These are phyloP conservation scores for Anser cygnoides DNA, from an alignment of 2,113 vertebrate genomes.

Conservation along the genomic window DNA sequence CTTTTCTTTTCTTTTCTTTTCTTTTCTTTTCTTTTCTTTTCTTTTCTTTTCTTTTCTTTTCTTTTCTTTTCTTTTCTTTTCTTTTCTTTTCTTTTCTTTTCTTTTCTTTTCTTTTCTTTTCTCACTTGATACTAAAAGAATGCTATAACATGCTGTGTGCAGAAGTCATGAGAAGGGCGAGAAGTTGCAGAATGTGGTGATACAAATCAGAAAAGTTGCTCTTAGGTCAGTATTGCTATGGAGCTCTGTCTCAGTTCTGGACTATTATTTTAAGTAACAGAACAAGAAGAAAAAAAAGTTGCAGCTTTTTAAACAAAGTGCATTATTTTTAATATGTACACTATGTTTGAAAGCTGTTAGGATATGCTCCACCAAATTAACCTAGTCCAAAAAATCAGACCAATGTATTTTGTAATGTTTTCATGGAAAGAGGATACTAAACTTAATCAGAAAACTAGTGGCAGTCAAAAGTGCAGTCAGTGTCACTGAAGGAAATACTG, in stretches of 20 bases:
- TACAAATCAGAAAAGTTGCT: background rate
- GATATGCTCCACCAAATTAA: background rate
- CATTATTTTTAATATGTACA: too few species aligned
- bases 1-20: background rate
- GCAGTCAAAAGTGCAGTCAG: background rate
- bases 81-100: too few species aligned
- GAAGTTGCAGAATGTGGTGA: background rate
- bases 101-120: too few species aligned
- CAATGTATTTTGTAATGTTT: background rate
- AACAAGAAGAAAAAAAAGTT: background rate
- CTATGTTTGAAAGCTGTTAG: background rate
- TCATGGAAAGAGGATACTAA: background rate
- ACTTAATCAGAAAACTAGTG: background rate
- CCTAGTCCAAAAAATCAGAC: background rate
- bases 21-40: background rate
- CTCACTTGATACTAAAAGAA: background rate
- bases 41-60: background rate
- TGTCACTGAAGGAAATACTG: background rate
- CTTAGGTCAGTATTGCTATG: background rate
- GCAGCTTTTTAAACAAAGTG: background rate
- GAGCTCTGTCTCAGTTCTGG: background rate
- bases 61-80: too few species aligned
- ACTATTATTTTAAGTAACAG: background rate
- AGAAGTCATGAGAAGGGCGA: background rate
- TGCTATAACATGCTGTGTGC: background rate